Percentiles rank a stretch among this genome's conserved stretches.
Conservation (phyloP, 2,888 invertebrate genomes). For the Hypomecis punctinalis region DNA sequence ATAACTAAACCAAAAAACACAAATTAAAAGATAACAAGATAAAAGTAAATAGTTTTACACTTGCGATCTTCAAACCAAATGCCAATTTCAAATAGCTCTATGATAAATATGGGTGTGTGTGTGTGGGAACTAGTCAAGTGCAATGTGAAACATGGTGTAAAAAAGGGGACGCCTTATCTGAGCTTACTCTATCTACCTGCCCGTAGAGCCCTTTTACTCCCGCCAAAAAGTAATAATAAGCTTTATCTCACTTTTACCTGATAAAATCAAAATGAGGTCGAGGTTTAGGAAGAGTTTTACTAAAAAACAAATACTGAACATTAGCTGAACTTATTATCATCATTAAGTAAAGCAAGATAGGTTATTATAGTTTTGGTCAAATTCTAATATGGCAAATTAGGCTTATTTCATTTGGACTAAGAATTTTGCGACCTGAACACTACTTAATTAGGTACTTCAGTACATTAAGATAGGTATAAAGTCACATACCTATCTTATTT, state of each 20-base stretch:
- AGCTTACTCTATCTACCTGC: constrained; percentile 39
- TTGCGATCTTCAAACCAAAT: constrained; percentile 26
- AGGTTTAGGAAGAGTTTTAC: too few relatives aligned
- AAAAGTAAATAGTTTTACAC: constrained; percentile 28
- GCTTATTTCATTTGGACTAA: too few relatives aligned
- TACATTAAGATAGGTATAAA: too few relatives aligned
- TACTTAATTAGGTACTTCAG: too few relatives aligned
- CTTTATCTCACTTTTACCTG: neutral
- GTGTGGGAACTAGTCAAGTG: constrained; percentile 33
- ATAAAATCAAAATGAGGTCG: too few relatives aligned
- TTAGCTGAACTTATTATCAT: too few relatives aligned
- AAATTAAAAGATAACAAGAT: neutral
- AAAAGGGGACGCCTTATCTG: constrained; percentile 41
- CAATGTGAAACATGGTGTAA: constrained; percentile 7
- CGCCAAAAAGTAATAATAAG: neutral
- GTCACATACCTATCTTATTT: too few relatives aligned
- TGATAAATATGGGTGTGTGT: constrained; percentile 5
- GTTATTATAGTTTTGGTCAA: too few relatives aligned
- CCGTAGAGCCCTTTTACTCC: constrained; percentile 1
- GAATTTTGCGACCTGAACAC: too few relatives aligned
- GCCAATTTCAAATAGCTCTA: constrained; percentile 8
- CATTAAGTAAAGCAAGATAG: too few relatives aligned
- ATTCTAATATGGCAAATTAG: too few relatives aligned
- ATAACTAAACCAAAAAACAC: neutral
- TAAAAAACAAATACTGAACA: too few relatives aligned